These are phyloP conservation scores for Tigriopus californicus DNA, from an alignment of 2,888 invertebrate species.

Conservation along the genomic window DNA sequence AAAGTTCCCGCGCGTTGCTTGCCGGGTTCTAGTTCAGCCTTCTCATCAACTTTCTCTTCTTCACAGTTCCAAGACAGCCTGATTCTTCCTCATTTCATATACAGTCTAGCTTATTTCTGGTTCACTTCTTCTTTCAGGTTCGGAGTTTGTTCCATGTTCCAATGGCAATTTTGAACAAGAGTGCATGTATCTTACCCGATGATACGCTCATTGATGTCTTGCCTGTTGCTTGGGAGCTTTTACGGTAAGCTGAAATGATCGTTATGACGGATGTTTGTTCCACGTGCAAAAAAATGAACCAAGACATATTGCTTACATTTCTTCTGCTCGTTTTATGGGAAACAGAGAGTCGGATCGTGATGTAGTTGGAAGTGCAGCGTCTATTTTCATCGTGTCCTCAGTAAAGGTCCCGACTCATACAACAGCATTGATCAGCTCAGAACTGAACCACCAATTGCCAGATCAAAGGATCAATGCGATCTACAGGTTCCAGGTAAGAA, in stretches of 20 bases:
- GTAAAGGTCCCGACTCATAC: slow-evolving; percentile 79
- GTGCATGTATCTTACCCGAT: slow-evolving; percentile 68
- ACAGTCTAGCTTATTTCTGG: not conserved
- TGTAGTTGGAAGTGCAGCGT: slow-evolving; percentile 45
- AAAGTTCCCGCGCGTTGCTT: no score
- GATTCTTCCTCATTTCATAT: no score
- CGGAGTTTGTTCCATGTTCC: slow-evolving; percentile 78
- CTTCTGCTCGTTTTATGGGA: slow-evolving; percentile 12
- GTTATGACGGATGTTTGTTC: not conserved
- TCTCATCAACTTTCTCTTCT: no score
- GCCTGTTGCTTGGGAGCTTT: slow-evolving; percentile 82
- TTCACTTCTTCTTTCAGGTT: slow-evolving; percentile 37
- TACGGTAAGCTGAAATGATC: slow-evolving; percentile 38
- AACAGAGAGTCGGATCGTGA: slow-evolving; percentile 15
- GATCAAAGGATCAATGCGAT: slow-evolving; percentile 62
- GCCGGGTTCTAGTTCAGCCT: no score
- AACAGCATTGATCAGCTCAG: slow-evolving; percentile 67
- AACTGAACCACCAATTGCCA: slow-evolving; percentile 65
- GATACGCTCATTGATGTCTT: slow-evolving; percentile 71
- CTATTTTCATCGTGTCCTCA: slow-evolving; percentile 75
- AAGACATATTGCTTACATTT: not conserved
- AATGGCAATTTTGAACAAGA: slow-evolving; percentile 65
- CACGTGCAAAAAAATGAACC: not conserved
- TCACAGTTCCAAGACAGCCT: no score
- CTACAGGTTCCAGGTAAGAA: slow-evolving; percentile 35